phyloP scores from a whole-genome alignment of 1,140 invertebrate genomes.

The Theocolax elegans region DNA sequence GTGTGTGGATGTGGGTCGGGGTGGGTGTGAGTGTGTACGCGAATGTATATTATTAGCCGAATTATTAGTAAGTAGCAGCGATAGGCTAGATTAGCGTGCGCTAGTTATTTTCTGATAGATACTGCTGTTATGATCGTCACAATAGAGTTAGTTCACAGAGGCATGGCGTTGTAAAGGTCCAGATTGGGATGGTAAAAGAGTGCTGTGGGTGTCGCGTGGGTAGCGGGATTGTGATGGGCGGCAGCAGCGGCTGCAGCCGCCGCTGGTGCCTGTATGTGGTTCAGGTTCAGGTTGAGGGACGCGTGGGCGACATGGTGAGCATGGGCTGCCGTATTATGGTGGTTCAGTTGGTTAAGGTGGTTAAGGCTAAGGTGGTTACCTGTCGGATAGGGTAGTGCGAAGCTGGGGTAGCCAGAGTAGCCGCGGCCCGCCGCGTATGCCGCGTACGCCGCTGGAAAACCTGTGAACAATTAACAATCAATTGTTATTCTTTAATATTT shows the following conservation, averaged over 20 bases:
- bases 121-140: conserved; percentile 19
- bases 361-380: conserved; percentile 83
- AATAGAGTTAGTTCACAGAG: conserved; percentile 77
- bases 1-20: too few relatives aligned
- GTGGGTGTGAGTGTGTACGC: background rate
- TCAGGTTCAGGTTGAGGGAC: conserved; percentile 65
- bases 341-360: conserved; percentile 70
- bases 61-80: conserved; percentile 7
- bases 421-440: conserved; percentile 93
- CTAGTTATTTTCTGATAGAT: conserved; percentile 6
- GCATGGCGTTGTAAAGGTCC: conserved; percentile 78
- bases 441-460: conserved; percentile 93
- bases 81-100: background rate
- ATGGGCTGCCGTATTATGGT: conserved; percentile 59
- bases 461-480: conserved; percentile 68
- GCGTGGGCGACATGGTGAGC: conserved; percentile 35
- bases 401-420: conserved; percentile 95
- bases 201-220: conserved; percentile 67
- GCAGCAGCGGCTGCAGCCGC: conserved; percentile 58
- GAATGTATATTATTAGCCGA: background rate
- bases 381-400: conserved; percentile 95
- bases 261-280: conserved; percentile 58
- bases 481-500: too few relatives aligned
- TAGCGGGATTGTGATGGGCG: conserved; percentile 64
- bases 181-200: conserved; percentile 68